These are phyloP conservation scores for Yponomeuta sedellus DNA, from an alignment of 2,888 invertebrate genomes.

Conservation along the genomic window DNA sequence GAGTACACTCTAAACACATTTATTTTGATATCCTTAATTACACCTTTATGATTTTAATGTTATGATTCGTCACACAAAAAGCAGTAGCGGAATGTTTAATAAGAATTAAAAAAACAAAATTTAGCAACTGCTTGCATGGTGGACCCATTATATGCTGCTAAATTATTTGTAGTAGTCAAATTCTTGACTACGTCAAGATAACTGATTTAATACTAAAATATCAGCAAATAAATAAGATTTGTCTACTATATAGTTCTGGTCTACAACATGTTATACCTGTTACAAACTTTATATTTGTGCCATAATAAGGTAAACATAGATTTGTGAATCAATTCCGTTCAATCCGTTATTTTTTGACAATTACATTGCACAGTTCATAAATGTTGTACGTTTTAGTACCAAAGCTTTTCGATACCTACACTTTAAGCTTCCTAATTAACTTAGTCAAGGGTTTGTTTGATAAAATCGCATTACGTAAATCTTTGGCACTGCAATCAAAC, in stretches of 20 bases:
- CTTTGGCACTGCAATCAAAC: conserved; percentile 18
- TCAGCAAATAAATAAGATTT: no score
- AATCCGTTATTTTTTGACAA: no score
- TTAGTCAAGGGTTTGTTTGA: conserved; percentile 10
- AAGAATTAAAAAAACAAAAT: not conserved
- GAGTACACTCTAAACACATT: not conserved
- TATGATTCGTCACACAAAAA: conserved; percentile 35
- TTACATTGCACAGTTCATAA: no score
- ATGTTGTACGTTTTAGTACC: no score
- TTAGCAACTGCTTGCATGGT: not conserved
- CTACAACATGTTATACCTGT: no score
- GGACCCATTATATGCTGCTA: not conserved
- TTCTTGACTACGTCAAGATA: not conserved
- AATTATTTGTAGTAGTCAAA: not conserved
- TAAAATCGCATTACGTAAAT: conserved; percentile 15
- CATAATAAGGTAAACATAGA: no score
- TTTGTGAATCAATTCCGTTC: no score
- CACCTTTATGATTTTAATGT: conserved; percentile 15
- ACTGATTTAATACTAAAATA: no score
- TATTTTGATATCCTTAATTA: not conserved
- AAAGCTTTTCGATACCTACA: no score
- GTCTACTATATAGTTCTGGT: no score
- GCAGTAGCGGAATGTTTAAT: conserved; percentile 42
- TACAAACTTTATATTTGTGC: no score
- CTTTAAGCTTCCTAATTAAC: not conserved